Evolutionary conservation across 2,888 invertebrate species (phyloP), one percentile per base, ranked within the genome.

Genomic region (Mechanitis messenoides): DNA sequence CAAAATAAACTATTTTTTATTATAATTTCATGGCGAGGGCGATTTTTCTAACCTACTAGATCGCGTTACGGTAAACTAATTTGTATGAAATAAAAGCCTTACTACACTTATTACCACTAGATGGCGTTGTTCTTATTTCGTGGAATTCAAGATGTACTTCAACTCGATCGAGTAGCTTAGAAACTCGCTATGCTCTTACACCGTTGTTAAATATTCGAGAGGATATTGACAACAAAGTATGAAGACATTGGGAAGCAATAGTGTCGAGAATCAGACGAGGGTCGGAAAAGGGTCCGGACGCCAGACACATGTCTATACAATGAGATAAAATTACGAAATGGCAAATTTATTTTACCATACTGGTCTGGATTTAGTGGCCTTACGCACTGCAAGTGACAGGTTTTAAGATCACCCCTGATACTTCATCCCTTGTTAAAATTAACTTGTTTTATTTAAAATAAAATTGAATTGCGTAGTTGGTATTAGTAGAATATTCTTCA

Each of bases 161-260:
- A 20, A 20, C 20, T 20, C 20, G 20, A 20, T 20, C 20, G 20
- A 20, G 20, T 20, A 20, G 20, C 20, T 20, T 20, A 20, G 20
- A 20, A 20, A 20, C 20, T 20, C 20, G 20, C 20, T 20, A 20
- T 20, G 20, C 20, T 42, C 42, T 9, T 42, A 9, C 42, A 42
- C 42, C 3, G 7, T 47, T 69, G 69, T 72, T 74, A 74, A 77
- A 76, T 76, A 76, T 79, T 77, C 69, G 74, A 74, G 70, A 69
- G 65, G 65, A 72, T 74, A 80, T 74, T 75, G 73, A 78, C 74
- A 77, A 74, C 72, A 80, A 80, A 81, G 76, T 80, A 84, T 84
- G 76, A 85, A 83, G 80, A 83, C 72, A 84, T 84, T 84, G 85
- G 83, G 83, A 84, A 80, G 79, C 80, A 82, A 85, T 80, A 83